A percentile compares a stretch with the other conserved stretches of the same genome.
Conservation (phyloP, 2,113 vertebrate species). For the Bombycilla garrulus region DNA sequence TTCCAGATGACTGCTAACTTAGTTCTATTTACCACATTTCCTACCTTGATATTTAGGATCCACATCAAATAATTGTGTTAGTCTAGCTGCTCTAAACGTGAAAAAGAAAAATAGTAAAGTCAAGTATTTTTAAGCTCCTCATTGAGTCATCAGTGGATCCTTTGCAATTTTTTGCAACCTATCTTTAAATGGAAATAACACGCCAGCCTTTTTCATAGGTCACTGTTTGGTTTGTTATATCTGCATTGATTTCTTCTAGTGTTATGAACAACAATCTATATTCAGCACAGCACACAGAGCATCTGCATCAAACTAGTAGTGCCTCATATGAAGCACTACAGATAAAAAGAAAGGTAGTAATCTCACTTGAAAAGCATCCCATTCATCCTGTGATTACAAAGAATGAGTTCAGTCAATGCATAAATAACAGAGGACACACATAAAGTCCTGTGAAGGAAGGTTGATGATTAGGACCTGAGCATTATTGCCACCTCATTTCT, state of each 20-base stretch:
- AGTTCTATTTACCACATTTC: not conserved
- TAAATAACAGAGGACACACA: not conserved
- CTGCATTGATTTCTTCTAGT: not conserved
- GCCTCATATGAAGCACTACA: not conserved
- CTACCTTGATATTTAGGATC: not conserved
- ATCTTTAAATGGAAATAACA: not conserved
- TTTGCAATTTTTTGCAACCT: not conserved
- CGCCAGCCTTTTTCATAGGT: not conserved
- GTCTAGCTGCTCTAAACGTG: not conserved
- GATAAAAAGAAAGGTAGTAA: not conserved
- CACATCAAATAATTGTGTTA: not conserved
- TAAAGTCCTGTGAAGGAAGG: not conserved
- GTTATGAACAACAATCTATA: not conserved
- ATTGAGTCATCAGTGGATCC: not conserved
- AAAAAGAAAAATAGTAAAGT: not conserved
- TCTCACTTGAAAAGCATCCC: not conserved
- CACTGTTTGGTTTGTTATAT: not conserved
- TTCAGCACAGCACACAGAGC: not conserved
- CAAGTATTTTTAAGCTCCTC: not conserved
- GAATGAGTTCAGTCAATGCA: fast-evolving
- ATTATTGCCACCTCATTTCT: not conserved
- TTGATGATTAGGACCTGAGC: not conserved
- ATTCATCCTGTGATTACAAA: not conserved
- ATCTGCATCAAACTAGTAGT: not conserved
- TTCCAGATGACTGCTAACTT: not conserved